These are phyloP conservation scores for Aldabrachelys gigantea DNA, from an alignment of 2,113 vertebrate genomes.

Conservation along the genomic window DNA sequence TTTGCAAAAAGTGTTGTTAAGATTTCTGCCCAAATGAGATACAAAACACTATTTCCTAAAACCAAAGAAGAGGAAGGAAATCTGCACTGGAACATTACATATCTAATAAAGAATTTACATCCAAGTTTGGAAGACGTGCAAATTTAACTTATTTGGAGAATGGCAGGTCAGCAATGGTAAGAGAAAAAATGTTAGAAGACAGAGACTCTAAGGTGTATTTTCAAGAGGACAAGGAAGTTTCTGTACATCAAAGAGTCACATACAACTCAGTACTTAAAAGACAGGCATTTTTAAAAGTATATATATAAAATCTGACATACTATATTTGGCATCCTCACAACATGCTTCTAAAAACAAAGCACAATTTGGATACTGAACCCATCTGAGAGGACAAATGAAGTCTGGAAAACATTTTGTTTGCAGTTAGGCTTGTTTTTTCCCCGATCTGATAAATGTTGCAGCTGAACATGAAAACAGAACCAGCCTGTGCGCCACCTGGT, in stretches of 20 bases:
- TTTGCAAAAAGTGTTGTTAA: neutral
- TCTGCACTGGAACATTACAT: slow-evolving; percentile 32
- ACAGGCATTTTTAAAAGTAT: neutral
- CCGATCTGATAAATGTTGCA: neutral
- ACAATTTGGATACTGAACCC: fast-evolving
- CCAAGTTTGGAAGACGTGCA: neutral
- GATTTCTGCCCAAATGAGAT: neutral
- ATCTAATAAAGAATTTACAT: neutral
- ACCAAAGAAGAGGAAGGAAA: slow-evolving; percentile 66
- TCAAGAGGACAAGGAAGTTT: neutral
- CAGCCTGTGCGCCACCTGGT: neutral
- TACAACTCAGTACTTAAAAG: neutral
- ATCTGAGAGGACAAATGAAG: neutral
- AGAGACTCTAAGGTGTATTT: neutral
- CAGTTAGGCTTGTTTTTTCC: no score
- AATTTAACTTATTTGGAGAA: neutral
- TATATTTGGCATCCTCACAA: neutral
- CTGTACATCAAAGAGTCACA: fast-evolving
- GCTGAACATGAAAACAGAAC: fast-evolving
- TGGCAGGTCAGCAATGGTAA: fast-evolving
- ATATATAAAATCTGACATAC: neutral
- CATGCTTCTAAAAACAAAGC: neutral
- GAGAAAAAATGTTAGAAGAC: neutral
- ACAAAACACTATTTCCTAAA: neutral
- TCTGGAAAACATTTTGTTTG: neutral